phyloP scores from a whole-genome alignment of 2,888 invertebrate species.

The Agriotes lineatus region DNA sequence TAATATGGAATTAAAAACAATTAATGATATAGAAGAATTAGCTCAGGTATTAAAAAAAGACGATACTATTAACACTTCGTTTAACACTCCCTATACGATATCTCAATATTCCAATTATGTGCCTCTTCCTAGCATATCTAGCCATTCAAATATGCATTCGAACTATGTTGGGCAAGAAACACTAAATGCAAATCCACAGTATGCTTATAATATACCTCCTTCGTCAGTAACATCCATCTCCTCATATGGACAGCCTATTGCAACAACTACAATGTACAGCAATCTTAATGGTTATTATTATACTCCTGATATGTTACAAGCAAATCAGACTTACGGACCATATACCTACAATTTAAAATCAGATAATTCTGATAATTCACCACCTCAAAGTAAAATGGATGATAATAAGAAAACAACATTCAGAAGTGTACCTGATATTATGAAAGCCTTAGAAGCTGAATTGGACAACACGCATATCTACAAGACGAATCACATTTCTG shows the following conservation, averaged over 20 bases:
- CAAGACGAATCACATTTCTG: constrained; percentile 49
- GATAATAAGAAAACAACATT: constrained; percentile 36
- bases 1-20: constrained; percentile 90
- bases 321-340: constrained; percentile 23
- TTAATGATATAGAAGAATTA: constrained; percentile 92
- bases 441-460: constrained; percentile 80
- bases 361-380: constrained; percentile 35
- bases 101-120: constrained; percentile 40
- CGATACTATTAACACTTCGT: constrained; percentile 39
- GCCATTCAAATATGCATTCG: constrained; percentile 47
- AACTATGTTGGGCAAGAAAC: constrained; percentile 37
- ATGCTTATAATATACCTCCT: constrained; percentile 25
- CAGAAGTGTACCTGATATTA: constrained; percentile 80
- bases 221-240: neutral
- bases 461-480: constrained; percentile 62
- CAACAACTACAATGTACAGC: constrained; percentile 40
- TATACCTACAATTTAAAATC: constrained; percentile 31
- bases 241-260: constrained; percentile 30
- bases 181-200: constrained; percentile 18
- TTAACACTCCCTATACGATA: constrained; percentile 38
- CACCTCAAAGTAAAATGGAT: neutral
- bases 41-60: constrained; percentile 78
- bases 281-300: constrained; percentile 50
- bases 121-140: constrained; percentile 38
- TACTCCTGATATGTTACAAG: constrained; percentile 37